phyloP scores from a whole-genome alignment of 2,797 vertebrate genomes.

The Eremophila alpestris region DNA sequence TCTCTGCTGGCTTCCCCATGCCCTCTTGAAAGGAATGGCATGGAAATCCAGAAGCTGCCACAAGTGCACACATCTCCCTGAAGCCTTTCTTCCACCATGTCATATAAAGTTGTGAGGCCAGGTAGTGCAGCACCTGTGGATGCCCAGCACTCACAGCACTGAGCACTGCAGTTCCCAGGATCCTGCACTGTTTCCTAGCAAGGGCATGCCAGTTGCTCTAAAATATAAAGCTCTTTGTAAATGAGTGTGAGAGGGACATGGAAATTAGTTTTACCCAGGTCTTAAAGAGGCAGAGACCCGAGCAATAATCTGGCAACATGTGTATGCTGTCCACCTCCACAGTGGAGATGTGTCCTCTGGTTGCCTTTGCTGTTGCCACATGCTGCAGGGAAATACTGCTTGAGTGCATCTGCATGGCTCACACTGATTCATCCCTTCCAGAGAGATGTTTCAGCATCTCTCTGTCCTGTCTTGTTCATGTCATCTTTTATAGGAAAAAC shows the following conservation, averaged over 20 bases:
- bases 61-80: background rate
- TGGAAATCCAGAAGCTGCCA: background rate
- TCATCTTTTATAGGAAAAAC: background rate
- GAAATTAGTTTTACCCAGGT: background rate
- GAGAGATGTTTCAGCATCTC: background rate
- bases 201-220: background rate
- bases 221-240: background rate
- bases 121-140: rapidly evolving
- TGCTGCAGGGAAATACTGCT: background rate
- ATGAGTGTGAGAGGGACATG: background rate
- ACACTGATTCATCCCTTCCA: background rate
- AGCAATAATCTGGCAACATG: rapidly evolving
- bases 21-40: background rate
- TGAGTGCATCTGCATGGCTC: background rate
- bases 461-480: background rate
- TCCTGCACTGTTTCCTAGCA: background rate
- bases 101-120: rapidly evolving
- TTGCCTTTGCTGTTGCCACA: rapidly evolving
- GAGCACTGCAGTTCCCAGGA: rapidly evolving
- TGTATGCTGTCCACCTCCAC: background rate
- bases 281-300: background rate
- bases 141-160: background rate
- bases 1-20: background rate
- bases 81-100: background rate
- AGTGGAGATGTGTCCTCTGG: rapidly evolving